Conservation (phyloP, 2,888 invertebrate genomes). For the Cosmia trapezina region DNA sequence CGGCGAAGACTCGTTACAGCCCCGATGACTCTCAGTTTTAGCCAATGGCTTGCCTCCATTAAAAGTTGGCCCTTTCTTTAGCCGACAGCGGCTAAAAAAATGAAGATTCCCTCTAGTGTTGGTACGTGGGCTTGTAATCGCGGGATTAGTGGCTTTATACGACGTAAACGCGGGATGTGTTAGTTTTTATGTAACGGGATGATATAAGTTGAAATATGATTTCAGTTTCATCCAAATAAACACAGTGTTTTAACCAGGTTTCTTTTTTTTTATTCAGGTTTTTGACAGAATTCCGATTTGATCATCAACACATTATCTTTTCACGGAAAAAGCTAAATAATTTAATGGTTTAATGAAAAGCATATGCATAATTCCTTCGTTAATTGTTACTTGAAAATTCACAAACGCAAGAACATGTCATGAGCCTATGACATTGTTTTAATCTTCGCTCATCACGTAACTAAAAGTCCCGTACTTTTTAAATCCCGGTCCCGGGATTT, state of each 20-base stretch:
- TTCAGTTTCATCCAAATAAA: too few relatives aligned
- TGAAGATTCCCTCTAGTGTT: constrained; percentile 64
- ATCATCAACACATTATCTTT: neutral
- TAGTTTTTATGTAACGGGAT: constrained; percentile 7
- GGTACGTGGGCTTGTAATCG: constrained; percentile 24
- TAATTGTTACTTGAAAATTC: constrained; percentile 2
- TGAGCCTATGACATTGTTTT: neutral
- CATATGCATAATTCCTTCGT: neutral
- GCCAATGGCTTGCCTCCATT: constrained; percentile 69
- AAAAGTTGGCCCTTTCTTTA: constrained; percentile 74
- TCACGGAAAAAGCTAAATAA: neutral
- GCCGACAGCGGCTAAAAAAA: constrained; percentile 60
- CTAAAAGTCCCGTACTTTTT: constrained; percentile 47
- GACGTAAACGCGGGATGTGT: constrained; percentile 26
- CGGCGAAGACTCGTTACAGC: constrained; percentile 46
- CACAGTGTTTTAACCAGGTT: too few relatives aligned
- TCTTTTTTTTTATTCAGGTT: neutral
- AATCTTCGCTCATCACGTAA: constrained; percentile 47
- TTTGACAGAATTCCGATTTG: too few relatives aligned
- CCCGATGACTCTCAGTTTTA: constrained; percentile 68
- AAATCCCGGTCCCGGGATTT: constrained; percentile 55
- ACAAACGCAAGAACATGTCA: constrained; percentile 1
- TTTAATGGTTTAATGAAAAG: too few relatives aligned
- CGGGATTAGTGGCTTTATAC: constrained; percentile 42
- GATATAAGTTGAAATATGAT: neutral